Base-by-base conservation (phyloP, 2,113 vertebrate species). In the Platycercus adscitus region DNA sequence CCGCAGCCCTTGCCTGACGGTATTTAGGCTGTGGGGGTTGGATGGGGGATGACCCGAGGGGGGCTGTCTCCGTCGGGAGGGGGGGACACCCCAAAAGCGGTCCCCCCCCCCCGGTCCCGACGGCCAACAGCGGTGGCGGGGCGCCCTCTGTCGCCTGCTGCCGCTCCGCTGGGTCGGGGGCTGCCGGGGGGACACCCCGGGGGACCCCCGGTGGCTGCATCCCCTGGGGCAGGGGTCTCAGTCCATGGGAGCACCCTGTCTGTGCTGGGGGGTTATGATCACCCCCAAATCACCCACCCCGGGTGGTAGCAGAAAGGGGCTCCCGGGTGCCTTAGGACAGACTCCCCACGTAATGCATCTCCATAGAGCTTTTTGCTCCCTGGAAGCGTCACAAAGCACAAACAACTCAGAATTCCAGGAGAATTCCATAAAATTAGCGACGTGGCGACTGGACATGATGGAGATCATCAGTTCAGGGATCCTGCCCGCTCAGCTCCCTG, bases 141-240 rank as follows among this genome's bases (percentile, higher is more conserved):
- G 96, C 96, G 88, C 95, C 96, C 96, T 78, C 96, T 97, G 86
- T 95, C 88, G 93, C 95, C 82, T 26, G 78, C 37, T 11, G 56
- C 6, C 9, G 18, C 52, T 7, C 50, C 19, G 43, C 37, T 25
- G 68, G 55, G 68, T 25, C 37, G 61, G 58, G 33, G 15, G 20
- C 5, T 3, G n/a, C 16, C 46, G 2, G 50, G 0, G 28, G 28
- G 25, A 39, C 19, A n/a, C 47, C 31, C 39, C 50, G 9, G 21
- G 1, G 33, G 11, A 19, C 11, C 10, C 44, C n/a, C 33, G 10
- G 44, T 5, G 31, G 35, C 19, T 77, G 61, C 68, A 29, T 43
- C 70, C 72, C 25, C 31, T 9, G 3, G 28, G 23, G 9, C 3
- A 4, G 10, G 31, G 53, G 33, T 14, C 29, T 55, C 37, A 23